A percentile compares a stretch with the other conserved stretches of the same genome.
These are phyloP conservation scores for Erithacus rubecula DNA, from an alignment of 2,797 vertebrate species.

Conservation along the genomic window DNA sequence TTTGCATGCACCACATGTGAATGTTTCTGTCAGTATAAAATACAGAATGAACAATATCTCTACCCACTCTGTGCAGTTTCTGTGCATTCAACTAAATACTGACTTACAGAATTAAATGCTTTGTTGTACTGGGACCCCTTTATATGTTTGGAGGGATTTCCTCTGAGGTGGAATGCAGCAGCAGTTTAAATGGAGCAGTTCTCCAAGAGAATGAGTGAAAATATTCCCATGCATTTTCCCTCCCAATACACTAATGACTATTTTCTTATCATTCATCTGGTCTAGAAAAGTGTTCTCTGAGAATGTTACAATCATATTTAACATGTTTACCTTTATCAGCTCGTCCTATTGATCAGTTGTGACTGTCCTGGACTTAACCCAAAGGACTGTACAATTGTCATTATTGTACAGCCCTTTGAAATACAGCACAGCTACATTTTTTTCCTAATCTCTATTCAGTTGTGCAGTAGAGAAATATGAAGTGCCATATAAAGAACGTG, in stretches of 20 bases:
- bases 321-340: background rate
- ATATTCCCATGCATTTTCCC: background rate
- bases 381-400: background rate
- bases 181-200: background rate
- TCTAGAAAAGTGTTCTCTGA: background rate
- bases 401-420: background rate
- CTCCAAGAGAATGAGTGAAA: background rate
- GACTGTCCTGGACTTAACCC: background rate
- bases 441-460: background rate
- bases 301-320: background rate
- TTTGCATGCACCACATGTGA: background rate
- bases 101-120: background rate
- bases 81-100: background rate
- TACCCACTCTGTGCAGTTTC: background rate
- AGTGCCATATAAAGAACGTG: background rate
- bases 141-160: background rate
- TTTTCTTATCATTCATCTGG: background rate
- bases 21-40: background rate
- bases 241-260: background rate
- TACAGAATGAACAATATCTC: background rate
- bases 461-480: background rate
- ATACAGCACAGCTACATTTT: background rate
- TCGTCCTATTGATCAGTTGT: background rate
- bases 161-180: background rate
- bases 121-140: background rate